Base-by-base conservation (phyloP, 2,888 invertebrate species). In the Tuberolachnus salignus region DNA sequence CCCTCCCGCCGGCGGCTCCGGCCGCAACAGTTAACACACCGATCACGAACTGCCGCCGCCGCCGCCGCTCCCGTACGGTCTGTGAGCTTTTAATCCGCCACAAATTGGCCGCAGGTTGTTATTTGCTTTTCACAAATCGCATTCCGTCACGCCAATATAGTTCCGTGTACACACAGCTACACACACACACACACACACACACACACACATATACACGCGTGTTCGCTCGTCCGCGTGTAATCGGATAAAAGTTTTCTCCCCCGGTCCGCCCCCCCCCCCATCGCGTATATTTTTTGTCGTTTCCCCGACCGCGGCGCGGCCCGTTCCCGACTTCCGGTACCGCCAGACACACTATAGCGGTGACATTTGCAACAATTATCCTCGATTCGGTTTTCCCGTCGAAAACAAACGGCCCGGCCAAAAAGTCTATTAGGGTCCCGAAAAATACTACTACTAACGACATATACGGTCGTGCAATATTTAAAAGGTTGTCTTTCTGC, bases 1-100 rank as follows among this genome's bases (percentile, higher is more conserved):
- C 57, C 16, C 14, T 73, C 61, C 34, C 19, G 19, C 16, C 13
- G 67, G 46, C 51, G 67, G 34, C 3, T 6, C 26, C 42, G 9
- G n/a, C 34, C 34, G 74, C 74, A 64, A 74, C 63, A 74, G 75
- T 75, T 75, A 57, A 57, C 66, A 75, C 66, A 19, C 75, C 49
- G 75, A 57, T 67, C 75, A 67, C 67, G 75, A 75, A 67, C 44
- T 57, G 49, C 57, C 53, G 8, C 63, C 42, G 63, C 42, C 42
- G 61, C 34, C 61, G 49, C 8, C 55, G 21, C 34, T 4, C 61
- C 61, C 51, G 19, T 51, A 73, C 55, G 55, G 75, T 75, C 49
- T 59, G 57, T 59, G 49, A 10, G 61, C 46, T n/a, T 75, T 59
- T 67, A 75, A 75, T 57, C 57, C 74, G 26, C 57, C 66, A 11